Conservation (phyloP, 2,888 invertebrate species). For the Parnassius glacialis region DNA sequence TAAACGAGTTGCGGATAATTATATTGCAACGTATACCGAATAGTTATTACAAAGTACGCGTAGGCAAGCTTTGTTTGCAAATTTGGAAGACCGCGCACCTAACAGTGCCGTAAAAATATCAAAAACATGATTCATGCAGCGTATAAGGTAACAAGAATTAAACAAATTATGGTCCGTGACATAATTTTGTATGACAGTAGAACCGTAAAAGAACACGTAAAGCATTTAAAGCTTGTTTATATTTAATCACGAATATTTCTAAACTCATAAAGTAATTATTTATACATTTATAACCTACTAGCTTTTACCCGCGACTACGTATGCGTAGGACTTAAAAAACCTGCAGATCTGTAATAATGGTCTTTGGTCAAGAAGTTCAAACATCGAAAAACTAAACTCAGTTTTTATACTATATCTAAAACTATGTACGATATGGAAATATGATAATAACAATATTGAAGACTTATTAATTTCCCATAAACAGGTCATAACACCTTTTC, state of each 20-base stretch:
- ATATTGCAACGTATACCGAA: constrained; percentile 29
- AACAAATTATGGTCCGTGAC: constrained; percentile 19
- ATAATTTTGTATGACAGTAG: constrained; percentile 16
- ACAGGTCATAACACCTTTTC: too few species aligned
- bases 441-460: too few species aligned
- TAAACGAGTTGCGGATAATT: constrained; percentile 39
- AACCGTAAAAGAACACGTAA: neutral
- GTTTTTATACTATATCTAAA: too few species aligned
- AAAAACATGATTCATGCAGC: constrained; percentile 26
- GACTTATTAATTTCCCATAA: too few species aligned
- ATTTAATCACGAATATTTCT: neutral
- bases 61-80: constrained; percentile 32
- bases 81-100: constrained; percentile 34
- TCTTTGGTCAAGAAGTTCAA: too few species aligned
- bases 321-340: too few species aligned
- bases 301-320: too few species aligned
- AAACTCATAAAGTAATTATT: too few species aligned
- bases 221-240: constrained; percentile 5
- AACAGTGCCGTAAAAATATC: constrained; percentile 34
- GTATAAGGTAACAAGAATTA: constrained; percentile 21
- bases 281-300: too few species aligned
- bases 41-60: constrained; percentile 31
- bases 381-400: too few species aligned
- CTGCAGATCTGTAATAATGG: too few species aligned
- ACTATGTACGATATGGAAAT: too few species aligned